Conservation (phyloP, 2,113 vertebrate genomes). For the Vulpes vulpes region DNA sequence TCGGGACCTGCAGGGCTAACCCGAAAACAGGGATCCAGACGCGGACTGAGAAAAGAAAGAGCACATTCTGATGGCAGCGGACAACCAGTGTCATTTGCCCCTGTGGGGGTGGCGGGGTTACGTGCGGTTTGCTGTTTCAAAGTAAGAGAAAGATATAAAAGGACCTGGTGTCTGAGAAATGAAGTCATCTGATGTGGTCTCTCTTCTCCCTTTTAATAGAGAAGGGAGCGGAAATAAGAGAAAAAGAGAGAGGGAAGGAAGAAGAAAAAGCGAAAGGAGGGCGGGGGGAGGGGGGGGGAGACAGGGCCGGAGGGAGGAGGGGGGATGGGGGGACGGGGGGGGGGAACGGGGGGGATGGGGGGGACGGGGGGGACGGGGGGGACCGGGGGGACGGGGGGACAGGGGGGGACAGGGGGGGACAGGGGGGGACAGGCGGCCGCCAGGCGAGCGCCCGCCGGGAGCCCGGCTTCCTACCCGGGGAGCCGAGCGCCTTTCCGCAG, state of each 20-base stretch:
- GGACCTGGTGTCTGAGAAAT: neutral
- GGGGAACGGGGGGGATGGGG: no score
- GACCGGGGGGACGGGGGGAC: no score
- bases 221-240: neutral
- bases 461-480: constrained; percentile 77
- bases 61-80: neutral
- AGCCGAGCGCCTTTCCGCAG: constrained; percentile 71
- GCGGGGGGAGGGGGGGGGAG: neutral
- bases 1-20: constrained; percentile 50
- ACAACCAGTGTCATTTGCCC: neutral
- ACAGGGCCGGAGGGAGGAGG: neutral
- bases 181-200: neutral
- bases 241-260: neutral
- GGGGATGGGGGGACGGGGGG: neutral
- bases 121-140: neutral
- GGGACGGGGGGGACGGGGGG: no score
- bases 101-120: neutral
- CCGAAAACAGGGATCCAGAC: fast-evolving
- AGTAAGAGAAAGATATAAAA: neutral
- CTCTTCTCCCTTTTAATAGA: constrained; percentile 1
- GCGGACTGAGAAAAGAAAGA: neutral
- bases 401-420: no score
- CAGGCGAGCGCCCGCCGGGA: neutral
- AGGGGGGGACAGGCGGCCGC: neutral
- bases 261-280: no score